These are phyloP conservation scores for Denticeps clupeoides DNA, from an alignment of 2,797 vertebrate genomes.

Conservation along the genomic window DNA sequence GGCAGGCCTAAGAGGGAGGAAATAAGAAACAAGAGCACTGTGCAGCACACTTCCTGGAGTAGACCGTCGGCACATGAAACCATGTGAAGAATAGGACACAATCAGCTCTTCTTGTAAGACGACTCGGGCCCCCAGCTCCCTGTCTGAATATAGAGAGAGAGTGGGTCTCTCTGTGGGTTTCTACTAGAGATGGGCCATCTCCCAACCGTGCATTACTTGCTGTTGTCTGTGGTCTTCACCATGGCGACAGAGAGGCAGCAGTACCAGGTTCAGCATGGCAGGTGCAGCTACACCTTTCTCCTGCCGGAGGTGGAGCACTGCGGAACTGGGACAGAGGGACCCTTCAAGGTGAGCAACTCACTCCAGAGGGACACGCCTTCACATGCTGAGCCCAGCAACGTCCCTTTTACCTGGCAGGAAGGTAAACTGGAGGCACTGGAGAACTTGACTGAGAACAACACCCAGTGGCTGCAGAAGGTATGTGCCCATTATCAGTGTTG, in stretches of 20 bases:
- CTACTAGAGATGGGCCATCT: conserved; percentile 48
- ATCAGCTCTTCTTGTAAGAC: conserved; percentile 28
- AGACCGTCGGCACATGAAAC: conserved; percentile 34
- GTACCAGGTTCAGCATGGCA: conserved; percentile 64
- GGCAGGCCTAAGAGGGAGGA: conserved; percentile 36
- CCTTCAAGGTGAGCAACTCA: conserved; percentile 60
- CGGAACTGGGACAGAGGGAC: no score
- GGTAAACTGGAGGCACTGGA: conserved; percentile 62
- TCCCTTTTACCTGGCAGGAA: conserved; percentile 53
- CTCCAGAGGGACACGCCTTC: conserved; percentile 64
- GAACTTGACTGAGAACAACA: conserved; percentile 68
- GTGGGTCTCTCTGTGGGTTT: no score
- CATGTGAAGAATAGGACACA: conserved; percentile 41
- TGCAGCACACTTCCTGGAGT: conserved; percentile 45
- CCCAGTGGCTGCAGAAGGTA: conserved; percentile 75
- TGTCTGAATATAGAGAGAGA: no score
- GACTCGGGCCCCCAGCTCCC: no score
- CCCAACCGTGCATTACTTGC: conserved; percentile 44
- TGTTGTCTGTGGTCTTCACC: conserved; percentile 11
- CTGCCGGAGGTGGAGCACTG: conserved; percentile 67
- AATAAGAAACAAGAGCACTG: conserved; percentile 22
- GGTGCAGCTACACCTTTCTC: conserved; percentile 71
- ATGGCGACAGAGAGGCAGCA: conserved; percentile 45
- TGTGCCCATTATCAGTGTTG: no score
- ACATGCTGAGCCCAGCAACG: conserved; percentile 15